Evolutionary conservation across 2,797 vertebrate species (phyloP).

Genomic region (Hippocampus kuda): DNA sequence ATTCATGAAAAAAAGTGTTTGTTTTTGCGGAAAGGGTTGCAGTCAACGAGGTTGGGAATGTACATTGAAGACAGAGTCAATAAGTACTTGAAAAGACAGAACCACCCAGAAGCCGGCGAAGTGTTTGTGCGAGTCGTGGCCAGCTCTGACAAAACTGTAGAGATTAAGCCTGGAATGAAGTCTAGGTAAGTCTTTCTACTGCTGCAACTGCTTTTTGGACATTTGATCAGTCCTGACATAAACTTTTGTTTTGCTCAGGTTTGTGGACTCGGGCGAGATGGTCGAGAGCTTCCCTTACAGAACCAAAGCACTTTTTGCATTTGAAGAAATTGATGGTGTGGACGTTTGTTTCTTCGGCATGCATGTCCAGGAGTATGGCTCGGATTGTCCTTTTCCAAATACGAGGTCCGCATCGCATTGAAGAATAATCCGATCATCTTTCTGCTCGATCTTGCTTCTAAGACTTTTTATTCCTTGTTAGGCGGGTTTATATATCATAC

Average conservation of each 20-base stretch:
- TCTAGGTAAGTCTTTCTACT: constrained; percentile 71
- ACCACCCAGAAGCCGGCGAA: constrained; percentile 93
- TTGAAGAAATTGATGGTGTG: constrained; percentile 96
- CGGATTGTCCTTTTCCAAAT: constrained; percentile 89
- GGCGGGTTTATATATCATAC: constrained; percentile 98
- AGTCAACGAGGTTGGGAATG: constrained; percentile 83
- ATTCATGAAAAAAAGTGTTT: neutral
- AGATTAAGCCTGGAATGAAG: constrained; percentile 98
- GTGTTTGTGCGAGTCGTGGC: constrained; percentile 97
- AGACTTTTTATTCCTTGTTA: constrained; percentile 38
- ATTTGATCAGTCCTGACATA: neutral
- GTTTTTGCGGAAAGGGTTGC: constrained; percentile 67
- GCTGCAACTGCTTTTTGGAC: neutral
- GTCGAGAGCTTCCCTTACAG: constrained; percentile 92
- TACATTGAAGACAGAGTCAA: constrained; percentile 96
- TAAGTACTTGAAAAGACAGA: constrained; percentile 95
- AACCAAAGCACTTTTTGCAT: constrained; percentile 99
- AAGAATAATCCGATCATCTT: neutral
- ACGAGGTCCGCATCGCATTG: constrained; percentile 74
- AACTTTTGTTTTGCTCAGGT: constrained; percentile 34
- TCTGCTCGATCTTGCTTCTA: neutral
- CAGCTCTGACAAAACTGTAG: constrained; percentile 96
- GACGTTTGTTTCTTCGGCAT: constrained; percentile 99
- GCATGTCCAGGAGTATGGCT: constrained; percentile 98
- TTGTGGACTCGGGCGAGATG: constrained; percentile 96